Percentiles rank a stretch among this genome's conserved stretches.
These are phyloP conservation scores for Baccha elongata DNA, from an alignment of 2,888 invertebrate species.

Conservation along the genomic window DNA sequence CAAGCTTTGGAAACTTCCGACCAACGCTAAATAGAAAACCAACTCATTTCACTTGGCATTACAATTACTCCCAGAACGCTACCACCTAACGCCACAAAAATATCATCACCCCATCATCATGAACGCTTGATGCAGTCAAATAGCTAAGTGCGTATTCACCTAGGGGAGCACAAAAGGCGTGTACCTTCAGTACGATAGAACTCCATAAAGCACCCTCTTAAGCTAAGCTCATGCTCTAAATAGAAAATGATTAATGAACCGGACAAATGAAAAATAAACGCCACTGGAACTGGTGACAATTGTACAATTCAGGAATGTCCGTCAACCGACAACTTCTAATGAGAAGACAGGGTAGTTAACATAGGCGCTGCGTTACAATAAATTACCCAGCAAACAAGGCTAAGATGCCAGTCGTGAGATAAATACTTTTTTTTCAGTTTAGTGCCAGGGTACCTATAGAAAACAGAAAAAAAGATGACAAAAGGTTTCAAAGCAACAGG, in stretches of 20 bases:
- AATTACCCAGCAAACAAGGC: conserved; percentile 69
- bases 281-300: conserved; percentile 63
- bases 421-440: conserved; percentile 37
- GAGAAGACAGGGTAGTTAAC: conserved; percentile 66
- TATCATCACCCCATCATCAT: conserved; percentile 50
- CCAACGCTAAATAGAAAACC: background rate
- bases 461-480: conserved; percentile 17
- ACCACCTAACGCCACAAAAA: conserved; percentile 18
- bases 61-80: conserved; percentile 15
- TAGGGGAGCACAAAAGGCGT: conserved; percentile 45
- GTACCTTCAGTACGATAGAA: background rate
- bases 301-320: conserved; percentile 63
- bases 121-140: conserved; percentile 68
- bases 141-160: conserved; percentile 65
- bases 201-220: conserved; percentile 1
- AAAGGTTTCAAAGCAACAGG: conserved; percentile 61
- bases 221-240: conserved; percentile 41
- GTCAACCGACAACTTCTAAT: conserved; percentile 42
- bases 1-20: conserved; percentile 8
- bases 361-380: conserved; percentile 69
- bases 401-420: conserved; percentile 70
- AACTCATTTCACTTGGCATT: conserved; percentile 27
- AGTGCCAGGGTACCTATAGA: background rate
- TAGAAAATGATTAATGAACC: conserved; percentile 72
- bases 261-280: conserved; percentile 70